Base-by-base conservation (phyloP, 2,113 vertebrate species). In the Piaya cayana region DNA sequence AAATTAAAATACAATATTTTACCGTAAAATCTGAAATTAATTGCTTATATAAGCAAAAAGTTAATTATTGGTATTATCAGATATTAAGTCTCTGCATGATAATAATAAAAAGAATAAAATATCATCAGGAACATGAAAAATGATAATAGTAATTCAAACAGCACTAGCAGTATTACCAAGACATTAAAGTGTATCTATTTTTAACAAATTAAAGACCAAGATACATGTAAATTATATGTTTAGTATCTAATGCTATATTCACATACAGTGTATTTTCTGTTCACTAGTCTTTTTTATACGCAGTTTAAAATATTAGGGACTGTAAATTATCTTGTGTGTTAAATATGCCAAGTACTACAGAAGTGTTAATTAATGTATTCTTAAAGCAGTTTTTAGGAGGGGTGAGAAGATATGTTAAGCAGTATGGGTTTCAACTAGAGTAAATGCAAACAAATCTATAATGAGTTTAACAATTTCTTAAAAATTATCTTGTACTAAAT, bases 281-380 rank as follows among this genome's bases (percentile, higher is more conserved):
- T 97, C 13, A 1, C 63, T 91, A 87, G 92, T 65, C 93, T 27
- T 93, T 97, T 75, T 96, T 96, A 95, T 95, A 95, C 69, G 94
- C 93, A 96, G 93, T 97, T 97, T 97, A 96, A 97, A 95, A 94
- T 94, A 95, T 91, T 97, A 92, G 91, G 80, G 97, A 92, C 94
- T 96, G 86, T 97, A 97, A 95, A 98, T 97, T 97, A 97, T 95
- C 95, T 93, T 90, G 87, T 76, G 84, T 96, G 95, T 95, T 96
- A 92, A 96, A 97, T 96, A 96, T 95, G 95, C 90, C 92, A 97
- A 97, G 81, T 80, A 85, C 90, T 92, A 96, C 82, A 94, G 95
- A 97, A 93, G 89, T 97, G 96, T 94, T 98, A 98, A 98, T 98
- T 97, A 97, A 95, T 94, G 95, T 95, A 97, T 97, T 97, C 97